These are phyloP conservation scores for Pandemis cinnamomeana DNA, from an alignment of 2,888 invertebrate species.

Conservation along the genomic window DNA sequence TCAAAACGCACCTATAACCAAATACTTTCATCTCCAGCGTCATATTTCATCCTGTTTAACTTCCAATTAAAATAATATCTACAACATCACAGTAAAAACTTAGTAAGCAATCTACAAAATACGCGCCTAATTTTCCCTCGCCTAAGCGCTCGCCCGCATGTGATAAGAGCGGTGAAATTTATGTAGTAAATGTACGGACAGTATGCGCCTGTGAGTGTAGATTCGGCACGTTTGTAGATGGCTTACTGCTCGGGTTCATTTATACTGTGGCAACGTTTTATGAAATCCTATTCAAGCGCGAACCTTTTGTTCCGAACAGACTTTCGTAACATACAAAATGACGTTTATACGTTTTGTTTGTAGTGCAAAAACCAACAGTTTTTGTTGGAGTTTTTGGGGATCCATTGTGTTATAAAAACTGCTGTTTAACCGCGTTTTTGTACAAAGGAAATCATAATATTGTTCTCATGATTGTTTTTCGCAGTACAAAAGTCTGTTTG, in stretches of 20 bases:
- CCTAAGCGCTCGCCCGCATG: too few relatives aligned
- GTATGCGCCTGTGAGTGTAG: neutral
- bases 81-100: too few relatives aligned
- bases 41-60: too few relatives aligned
- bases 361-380: constrained; percentile 22
- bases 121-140: too few relatives aligned
- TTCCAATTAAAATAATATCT: too few relatives aligned
- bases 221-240: neutral
- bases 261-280: constrained; percentile 11
- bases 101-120: too few relatives aligned
- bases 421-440: neutral
- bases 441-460: neutral
- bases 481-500: neutral
- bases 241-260: neutral
- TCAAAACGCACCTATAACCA: too few relatives aligned
- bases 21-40: too few relatives aligned
- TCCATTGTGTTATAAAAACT: constrained; percentile 3
- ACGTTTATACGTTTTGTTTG: constrained; percentile 32
- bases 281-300: constrained; percentile 36
- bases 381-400: neutral
- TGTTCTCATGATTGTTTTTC: neutral
- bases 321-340: constrained; percentile 20
- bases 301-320: constrained; percentile 30
- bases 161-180: too few relatives aligned
- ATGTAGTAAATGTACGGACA: neutral